Evolutionary conservation across 2,888 invertebrate species (phyloP), one percentile per base, ranked within the genome.

Genomic region (Melieria picta): DNA sequence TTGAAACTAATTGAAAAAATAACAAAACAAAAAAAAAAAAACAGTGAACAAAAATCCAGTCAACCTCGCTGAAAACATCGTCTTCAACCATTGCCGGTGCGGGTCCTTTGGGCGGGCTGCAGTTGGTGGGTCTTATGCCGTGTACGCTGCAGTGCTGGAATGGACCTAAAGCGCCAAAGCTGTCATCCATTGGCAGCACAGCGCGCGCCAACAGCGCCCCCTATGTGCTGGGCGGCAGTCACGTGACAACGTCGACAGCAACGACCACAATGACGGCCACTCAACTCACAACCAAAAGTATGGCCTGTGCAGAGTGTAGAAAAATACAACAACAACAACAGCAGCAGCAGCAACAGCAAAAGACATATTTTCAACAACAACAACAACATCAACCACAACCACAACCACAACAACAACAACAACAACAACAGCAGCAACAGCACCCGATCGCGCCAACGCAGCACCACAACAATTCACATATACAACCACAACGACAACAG

Each of bases 81-180:
- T 77, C 82, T 48, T 77, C 76, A 79, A 81, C 77, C 73, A 65
- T 60, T 5, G 69, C 79, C 77, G 81, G 82, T 77, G 81, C 83
- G 81, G 81, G 83, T 82, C 81, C 84, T 71, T 77, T 82, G 75
- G 79, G 84, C 79, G 78, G 85, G 79, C 83, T 86, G 76, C 81
- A 85, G 81, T 81, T 84, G 56, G 81, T 86, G 78, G 85, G 84
- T 76, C 78, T 84, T 72, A 74, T 85, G 79, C 85, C 87, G 50
- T 86, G 85, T 76, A 80, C 85, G 30, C 74, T 86, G 72, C 84
- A 84, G 76, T 86, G 86, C 79, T 85, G 79, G 78, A 77, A 76
- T 47, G 73, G 75, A 0, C 79, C 83, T 45, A 86, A 86, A 77
- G 82, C 83, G 65, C 79, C 83, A 47, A 84, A 84, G 72, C 69